Percentiles rank a stretch among this genome's conserved stretches.
These are phyloP conservation scores for Piliocolobus tephrosceles DNA, from an alignment of 2,113 vertebrate species.

Conservation along the genomic window DNA sequence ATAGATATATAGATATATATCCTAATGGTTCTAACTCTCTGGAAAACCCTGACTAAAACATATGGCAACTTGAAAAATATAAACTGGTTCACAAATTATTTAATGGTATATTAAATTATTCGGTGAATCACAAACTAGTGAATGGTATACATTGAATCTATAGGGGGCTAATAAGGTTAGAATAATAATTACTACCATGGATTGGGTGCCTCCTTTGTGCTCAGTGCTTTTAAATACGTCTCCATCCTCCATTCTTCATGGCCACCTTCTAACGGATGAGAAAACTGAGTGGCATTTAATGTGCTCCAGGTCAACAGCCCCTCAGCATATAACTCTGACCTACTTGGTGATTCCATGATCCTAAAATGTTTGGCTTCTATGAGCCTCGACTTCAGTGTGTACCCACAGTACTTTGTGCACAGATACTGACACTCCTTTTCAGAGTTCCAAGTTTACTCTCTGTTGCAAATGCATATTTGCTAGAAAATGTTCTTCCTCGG, in stretches of 20 bases:
- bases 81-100: not conserved
- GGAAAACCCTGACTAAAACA: not conserved
- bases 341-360: not conserved
- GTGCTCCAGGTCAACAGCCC: not conserved
- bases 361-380: not conserved
- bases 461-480: not conserved
- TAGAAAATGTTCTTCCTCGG: not conserved
- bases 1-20: no score
- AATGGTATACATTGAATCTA: not conserved
- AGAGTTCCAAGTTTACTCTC: not conserved
- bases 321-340: no score
- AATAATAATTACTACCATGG: not conserved
- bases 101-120: no score
- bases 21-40: not conserved
- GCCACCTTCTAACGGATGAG: not conserved
- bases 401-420: not conserved
- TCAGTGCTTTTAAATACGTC: not conserved
- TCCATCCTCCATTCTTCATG: not conserved
- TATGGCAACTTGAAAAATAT: not conserved
- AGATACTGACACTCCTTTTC: not conserved
- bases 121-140: not conserved
- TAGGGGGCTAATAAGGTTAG: not conserved
- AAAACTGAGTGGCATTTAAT: not conserved
- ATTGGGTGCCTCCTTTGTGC: not conserved
- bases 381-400: not conserved